phyloP scores from a whole-genome alignment of 2,113 vertebrate genomes.

The Vulpes lagopus region DNA sequence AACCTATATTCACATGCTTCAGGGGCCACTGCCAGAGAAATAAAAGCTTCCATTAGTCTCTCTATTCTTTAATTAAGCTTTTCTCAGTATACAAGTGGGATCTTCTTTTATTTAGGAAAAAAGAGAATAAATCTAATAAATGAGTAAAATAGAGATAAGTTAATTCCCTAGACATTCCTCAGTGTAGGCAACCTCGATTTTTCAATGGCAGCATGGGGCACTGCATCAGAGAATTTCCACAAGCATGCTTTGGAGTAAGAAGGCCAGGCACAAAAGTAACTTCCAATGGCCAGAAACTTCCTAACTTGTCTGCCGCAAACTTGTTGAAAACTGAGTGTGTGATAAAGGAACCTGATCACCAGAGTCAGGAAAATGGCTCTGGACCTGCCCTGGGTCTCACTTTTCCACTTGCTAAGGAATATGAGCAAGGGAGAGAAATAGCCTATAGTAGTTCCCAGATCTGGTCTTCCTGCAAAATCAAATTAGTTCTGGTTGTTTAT shows the following conservation, averaged over 20 bases:
- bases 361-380: not conserved
- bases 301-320: not conserved
- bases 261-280: not conserved
- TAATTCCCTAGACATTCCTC: not conserved
- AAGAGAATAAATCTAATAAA: constrained; percentile 60
- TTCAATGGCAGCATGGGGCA: not conserved
- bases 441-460: not conserved
- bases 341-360: not conserved
- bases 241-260: not conserved
- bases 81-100: constrained; percentile 57
- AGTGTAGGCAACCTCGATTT: not conserved
- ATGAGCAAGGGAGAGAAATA: not conserved
- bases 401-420: not conserved
- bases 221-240: not conserved
- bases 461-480: not conserved
- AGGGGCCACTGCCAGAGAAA: constrained; percentile 6
- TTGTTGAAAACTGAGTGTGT: not conserved
- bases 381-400: not conserved
- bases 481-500: not conserved
- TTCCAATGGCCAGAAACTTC: not conserved
- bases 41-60: constrained; percentile 46
- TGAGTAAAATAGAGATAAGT: constrained; percentile 63
- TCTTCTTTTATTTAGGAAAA: constrained; percentile 66
- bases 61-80: constrained; percentile 72
- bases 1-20: not conserved